Percentiles rank a stretch among this genome's conserved stretches.
These are phyloP conservation scores for Paracyclopina nana DNA, from an alignment of 1,140 invertebrate species.

Conservation along the genomic window DNA sequence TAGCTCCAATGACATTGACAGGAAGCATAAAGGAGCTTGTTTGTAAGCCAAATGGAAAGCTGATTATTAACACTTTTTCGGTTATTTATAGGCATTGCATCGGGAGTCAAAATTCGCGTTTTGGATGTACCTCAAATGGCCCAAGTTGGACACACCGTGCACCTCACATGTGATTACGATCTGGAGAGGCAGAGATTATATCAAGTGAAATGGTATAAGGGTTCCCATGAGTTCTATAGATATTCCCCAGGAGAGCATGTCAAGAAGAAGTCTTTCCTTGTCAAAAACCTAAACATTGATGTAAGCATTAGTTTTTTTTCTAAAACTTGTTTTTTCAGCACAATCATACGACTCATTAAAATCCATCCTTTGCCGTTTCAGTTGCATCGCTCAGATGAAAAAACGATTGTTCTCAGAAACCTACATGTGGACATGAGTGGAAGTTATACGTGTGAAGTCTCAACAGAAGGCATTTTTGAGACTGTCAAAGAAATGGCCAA, in stretches of 20 bases:
- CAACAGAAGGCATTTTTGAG: constrained; percentile 16
- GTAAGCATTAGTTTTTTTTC: background rate
- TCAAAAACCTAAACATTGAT: constrained; percentile 9
- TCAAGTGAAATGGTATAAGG: constrained; percentile 29
- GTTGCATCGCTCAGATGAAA: constrained; percentile 1
- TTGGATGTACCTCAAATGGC: constrained; percentile 12
- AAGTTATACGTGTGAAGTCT: constrained; percentile 18
- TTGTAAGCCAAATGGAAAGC: too few species aligned
- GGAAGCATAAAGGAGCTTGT: too few species aligned
- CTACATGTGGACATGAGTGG: constrained; percentile 17
- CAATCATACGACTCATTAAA: background rate
- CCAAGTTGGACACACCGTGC: constrained; percentile 19
- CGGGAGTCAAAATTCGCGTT: constrained; percentile 9
- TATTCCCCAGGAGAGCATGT: constrained; percentile 33
- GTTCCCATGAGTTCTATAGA: constrained; percentile 39
- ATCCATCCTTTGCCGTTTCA: background rate
- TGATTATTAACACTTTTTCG: too few species aligned
- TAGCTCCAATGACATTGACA: too few species aligned
- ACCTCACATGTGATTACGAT: constrained; percentile 26
- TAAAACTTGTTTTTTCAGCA: background rate
- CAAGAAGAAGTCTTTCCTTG: constrained; percentile 4
- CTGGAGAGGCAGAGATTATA: constrained; percentile 26
- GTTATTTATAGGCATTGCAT: too few species aligned
- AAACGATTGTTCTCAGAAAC: constrained; percentile 3
- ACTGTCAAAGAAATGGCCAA: constrained; percentile 4